Conservation (phyloP, 2,797 vertebrate species). For the Sebastes dallii region DNA sequence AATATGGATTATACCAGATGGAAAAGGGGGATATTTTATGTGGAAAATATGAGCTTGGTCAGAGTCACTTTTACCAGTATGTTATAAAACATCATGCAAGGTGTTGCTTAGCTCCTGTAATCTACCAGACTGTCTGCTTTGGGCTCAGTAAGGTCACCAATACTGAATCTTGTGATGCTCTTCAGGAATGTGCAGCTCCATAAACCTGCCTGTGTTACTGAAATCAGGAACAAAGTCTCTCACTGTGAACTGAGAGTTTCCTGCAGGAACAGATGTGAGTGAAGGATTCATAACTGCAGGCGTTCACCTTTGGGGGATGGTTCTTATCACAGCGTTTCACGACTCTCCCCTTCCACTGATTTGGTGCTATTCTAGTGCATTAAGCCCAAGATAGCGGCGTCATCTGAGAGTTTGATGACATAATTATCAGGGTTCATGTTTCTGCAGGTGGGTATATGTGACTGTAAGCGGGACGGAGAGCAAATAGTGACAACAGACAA, state of each 20-base stretch:
- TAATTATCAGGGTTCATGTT: slow-evolving; percentile 23
- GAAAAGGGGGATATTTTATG: too few relatives aligned
- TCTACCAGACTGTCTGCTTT: too few relatives aligned
- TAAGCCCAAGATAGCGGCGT: slow-evolving; percentile 27
- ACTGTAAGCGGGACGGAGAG: background rate
- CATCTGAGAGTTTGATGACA: slow-evolving; percentile 42
- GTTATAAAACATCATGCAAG: too few relatives aligned
- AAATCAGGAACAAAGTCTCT: background rate
- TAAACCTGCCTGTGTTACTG: background rate
- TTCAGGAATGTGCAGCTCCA: background rate
- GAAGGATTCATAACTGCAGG: slow-evolving; percentile 20
- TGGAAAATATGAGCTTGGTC: too few relatives aligned
- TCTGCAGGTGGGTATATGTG: background rate
- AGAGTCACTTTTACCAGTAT: too few relatives aligned
- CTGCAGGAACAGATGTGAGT: slow-evolving; percentile 12
- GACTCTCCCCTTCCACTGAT: background rate
- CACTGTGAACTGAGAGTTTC: background rate
- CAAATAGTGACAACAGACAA: background rate
- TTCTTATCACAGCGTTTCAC: slow-evolving; percentile 17
- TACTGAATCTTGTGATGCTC: background rate
- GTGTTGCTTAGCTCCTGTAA: too few relatives aligned
- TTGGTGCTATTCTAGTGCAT: slow-evolving; percentile 27
- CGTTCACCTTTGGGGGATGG: background rate
- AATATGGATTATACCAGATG: too few relatives aligned
- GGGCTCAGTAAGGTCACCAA: too few relatives aligned